Evolutionary conservation across 2,797 vertebrate genomes (phyloP), one percentile per base, ranked within the genome.

Genomic region (Emydoidea blandingii): DNA sequence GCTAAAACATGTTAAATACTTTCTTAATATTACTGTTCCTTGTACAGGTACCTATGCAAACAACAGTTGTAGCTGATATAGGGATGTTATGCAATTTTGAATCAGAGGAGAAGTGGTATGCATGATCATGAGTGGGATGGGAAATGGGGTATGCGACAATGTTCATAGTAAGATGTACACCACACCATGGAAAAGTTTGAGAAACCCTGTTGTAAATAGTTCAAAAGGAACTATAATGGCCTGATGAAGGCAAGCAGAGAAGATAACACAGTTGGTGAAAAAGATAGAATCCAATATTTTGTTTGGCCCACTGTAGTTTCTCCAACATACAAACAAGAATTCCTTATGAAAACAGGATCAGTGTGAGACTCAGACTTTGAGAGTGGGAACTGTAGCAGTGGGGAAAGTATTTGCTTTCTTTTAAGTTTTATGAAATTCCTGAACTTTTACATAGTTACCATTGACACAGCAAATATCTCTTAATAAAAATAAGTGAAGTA

Each of bases 81-180:
- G 88, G 85, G 52, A 10, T 80, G 53, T 16, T 79, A 54, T 57
- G 74, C 25, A 78, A 12, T 49, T 65, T 65, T 65, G 62, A n/a
- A 65, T n/a, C 34, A 18, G 34, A 65, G 47, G 65, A 87, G 91
- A 82, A 92, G 57, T 0, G 0, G 2, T 56, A 37, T 34, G 78
- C 78, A 53, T 50, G 47, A 50, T 29, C 11, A 9, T 0, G 2
- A 84, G 65, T 34, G 82, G 90, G 84, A 12, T 86, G 86, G 87
- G 84, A 91, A 96, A 87, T 14, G 87, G 90, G 34, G 80, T 11
- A 2, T 29, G 79, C 23, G 54, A 41, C 0, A 0, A 54, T 74
- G 62, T 83, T 95, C 79, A 86, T 93, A 85, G 29, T 87, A 29
- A 76, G 89, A 81, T 89, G 88, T 86, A 88, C 80, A 79, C 87